phyloP scores from a whole-genome alignment of 2,888 invertebrate species.

The Pseudococcus longispinus region DNA sequence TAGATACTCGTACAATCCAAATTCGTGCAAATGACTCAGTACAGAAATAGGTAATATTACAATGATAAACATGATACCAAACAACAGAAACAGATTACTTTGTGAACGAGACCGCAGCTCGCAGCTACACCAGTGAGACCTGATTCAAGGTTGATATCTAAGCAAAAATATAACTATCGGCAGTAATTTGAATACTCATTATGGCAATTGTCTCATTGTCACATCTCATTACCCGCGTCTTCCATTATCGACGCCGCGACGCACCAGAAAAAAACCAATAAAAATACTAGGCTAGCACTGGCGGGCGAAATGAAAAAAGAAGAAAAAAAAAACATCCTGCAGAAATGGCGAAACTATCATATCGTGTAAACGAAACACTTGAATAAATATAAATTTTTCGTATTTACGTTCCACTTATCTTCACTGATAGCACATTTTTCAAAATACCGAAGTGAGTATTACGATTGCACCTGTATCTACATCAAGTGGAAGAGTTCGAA shows the following conservation, averaged over 20 bases:
- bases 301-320: neutral
- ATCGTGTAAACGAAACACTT: neutral
- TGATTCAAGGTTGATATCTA: conserved; percentile 19
- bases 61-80: neutral
- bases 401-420: conserved; percentile 13
- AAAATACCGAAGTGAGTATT: neutral
- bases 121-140: neutral
- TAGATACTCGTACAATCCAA: neutral
- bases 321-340: neutral
- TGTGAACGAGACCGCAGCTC: neutral
- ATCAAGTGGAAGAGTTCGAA: neutral
- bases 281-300: neutral
- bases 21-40: neutral
- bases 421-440: neutral
- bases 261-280: neutral
- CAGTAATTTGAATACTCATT: conserved; percentile 9
- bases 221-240: conserved; percentile 26
- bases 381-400: conserved; percentile 15
- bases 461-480: neutral
- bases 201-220: conserved; percentile 13
- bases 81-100: neutral
- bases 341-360: neutral
- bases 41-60: neutral
- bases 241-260: neutral
- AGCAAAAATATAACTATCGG: neutral